Percentiles rank a stretch among this genome's conserved stretches.
Conservation (phyloP, 2,113 vertebrate genomes). For the Carassius carassius region DNA sequence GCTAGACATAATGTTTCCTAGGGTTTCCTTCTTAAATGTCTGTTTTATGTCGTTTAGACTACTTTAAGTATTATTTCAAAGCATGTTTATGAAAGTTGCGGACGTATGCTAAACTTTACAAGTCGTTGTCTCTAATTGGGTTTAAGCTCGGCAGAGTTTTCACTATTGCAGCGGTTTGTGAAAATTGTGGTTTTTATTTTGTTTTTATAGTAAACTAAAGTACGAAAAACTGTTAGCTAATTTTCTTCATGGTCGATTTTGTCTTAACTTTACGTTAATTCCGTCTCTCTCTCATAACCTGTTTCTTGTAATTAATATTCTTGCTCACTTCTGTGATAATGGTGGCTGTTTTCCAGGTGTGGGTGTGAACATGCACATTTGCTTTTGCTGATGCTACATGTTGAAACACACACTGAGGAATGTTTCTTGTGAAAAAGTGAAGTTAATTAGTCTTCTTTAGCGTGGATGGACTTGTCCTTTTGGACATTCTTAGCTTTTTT, state of each 20-base stretch:
- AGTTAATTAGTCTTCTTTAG: neutral
- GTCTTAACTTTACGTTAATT: neutral
- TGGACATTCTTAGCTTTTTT: neutral
- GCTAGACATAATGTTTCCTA: neutral
- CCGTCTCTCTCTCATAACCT: no score
- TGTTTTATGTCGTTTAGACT: neutral
- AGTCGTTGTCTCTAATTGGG: neutral
- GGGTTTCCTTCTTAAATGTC: neutral
- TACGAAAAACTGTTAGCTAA: neutral
- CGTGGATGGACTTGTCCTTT: neutral
- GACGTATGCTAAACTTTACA: neutral
- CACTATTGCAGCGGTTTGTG: neutral
- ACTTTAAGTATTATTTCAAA: neutral
- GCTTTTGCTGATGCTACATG: conserved; percentile 45
- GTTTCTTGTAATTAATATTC: neutral
- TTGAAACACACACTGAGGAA: conserved; percentile 54
- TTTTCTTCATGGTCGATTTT: neutral
- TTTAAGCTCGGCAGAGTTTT: neutral
- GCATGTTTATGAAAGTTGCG: neutral
- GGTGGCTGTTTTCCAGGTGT: conserved; percentile 32
- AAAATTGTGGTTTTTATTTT: neutral
- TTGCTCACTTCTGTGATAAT: neutral
- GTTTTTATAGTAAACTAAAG: neutral
- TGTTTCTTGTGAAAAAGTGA: neutral
- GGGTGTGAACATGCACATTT: conserved; percentile 34